Evolutionary conservation across 2,888 invertebrate species (phyloP).

Genomic region (Ceramica pisi): DNA sequence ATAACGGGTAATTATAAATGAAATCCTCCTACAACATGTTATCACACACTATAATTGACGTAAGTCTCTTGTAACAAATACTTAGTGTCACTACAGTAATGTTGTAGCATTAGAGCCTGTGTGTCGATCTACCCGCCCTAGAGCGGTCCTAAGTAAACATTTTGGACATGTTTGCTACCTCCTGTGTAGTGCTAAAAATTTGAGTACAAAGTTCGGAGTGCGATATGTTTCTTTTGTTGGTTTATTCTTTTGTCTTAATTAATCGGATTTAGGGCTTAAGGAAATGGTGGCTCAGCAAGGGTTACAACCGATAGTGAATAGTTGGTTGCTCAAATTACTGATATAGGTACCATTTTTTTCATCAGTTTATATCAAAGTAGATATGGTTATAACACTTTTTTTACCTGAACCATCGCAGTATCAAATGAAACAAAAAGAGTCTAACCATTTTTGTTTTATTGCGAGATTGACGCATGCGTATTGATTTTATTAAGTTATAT

Average conservation of each 20-base stretch:
- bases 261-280: not conserved
- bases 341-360: too few relatives aligned
- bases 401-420: too few relatives aligned
- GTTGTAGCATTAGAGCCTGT: slow-evolving; percentile 45
- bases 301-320: too few relatives aligned
- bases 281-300: too few relatives aligned
- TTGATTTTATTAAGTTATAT: too few relatives aligned
- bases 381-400: too few relatives aligned
- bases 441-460: too few relatives aligned
- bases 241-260: slow-evolving; percentile 13
- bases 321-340: too few relatives aligned
- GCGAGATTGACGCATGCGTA: too few relatives aligned
- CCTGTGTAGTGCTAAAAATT: slow-evolving; percentile 65
- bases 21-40: slow-evolving; percentile 4
- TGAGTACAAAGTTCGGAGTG: slow-evolving; percentile 47
- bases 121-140: slow-evolving; percentile 62
- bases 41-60: slow-evolving; percentile 22
- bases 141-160: slow-evolving; percentile 75
- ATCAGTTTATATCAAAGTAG: too few relatives aligned
- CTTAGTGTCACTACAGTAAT: slow-evolving; percentile 18
- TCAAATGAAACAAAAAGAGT: too few relatives aligned
- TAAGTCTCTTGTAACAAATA: slow-evolving; percentile 31
- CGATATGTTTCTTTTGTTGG: slow-evolving; percentile 62
- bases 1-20: not conserved
- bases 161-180: slow-evolving; percentile 69